Percentiles rank a stretch among this genome's conserved stretches.
phyloP scores from a whole-genome alignment of 2,888 invertebrate genomes.

The Papilio gigon region DNA sequence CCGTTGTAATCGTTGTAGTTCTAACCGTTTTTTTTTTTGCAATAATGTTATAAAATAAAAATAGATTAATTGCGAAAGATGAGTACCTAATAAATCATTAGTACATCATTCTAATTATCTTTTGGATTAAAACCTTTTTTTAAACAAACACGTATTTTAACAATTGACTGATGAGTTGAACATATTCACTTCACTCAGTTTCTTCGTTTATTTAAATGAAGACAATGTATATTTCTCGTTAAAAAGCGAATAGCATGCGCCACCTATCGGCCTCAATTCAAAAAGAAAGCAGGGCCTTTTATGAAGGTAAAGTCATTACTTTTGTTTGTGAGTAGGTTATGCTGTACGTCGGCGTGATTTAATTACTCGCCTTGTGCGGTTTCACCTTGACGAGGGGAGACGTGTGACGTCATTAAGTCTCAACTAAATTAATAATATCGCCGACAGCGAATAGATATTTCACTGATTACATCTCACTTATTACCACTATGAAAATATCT shows the following conservation, averaged over 20 bases:
- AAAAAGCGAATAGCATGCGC: neutral
- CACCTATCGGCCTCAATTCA: neutral
- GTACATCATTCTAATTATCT: no score
- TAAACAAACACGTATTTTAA: no score
- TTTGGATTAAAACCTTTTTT: no score
- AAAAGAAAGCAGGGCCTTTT: neutral
- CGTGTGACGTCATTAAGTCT: conserved; percentile 13
- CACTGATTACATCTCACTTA: conserved; percentile 1
- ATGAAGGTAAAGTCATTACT: conserved; percentile 11
- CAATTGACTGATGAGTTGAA: no score
- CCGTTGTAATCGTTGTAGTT: no score
- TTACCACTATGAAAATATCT: neutral
- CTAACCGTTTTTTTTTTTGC: no score
- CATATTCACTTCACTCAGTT: no score
- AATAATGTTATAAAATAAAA: no score
- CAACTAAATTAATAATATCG: conserved; percentile 12
- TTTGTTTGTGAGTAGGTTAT: conserved; percentile 6
- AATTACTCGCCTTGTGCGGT: conserved; percentile 22
- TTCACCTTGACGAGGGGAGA: conserved; percentile 18
- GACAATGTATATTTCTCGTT: neutral
- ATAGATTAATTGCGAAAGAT: no score
- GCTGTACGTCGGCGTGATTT: neutral
- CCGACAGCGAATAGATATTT: neutral
- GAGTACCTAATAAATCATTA: no score
- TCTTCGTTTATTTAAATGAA: neutral